Evolutionary conservation across 2,797 vertebrate genomes (phyloP), one percentile per base, ranked within the genome.

Genomic region (Luscinia megarhynchos): DNA sequence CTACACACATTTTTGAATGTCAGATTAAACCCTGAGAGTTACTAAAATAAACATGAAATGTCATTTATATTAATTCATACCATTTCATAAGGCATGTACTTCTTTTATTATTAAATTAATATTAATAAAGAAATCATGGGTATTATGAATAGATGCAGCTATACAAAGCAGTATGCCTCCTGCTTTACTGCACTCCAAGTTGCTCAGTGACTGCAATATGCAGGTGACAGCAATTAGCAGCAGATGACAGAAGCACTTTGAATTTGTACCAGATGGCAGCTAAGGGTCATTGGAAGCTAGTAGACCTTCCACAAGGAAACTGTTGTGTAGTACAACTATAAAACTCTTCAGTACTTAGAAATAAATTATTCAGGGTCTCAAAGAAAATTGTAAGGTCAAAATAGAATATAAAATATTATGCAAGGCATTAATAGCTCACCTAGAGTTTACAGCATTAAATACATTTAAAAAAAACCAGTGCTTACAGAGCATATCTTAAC

Each of bases 171-270:
- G 80, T 53, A 23, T 14, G 54, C 61, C 81, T 76, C 86, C 96
- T 76, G 95, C 97, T 96, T 74, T 94, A 94, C 95, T 97, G 97
- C 94, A 81, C 91, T 90, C 95, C 95, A 97, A 97, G 98, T 98
- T 98, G 98, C 97, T 98, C 98, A 96, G 96, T 95, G 93, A 79
- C 97, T 96, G 98, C 97, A 95, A 96, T 80, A 96, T 97, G 98
- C 99, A 99, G 98, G 98, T 99, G 99, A 99, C 98, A 98, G 98
- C 98, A 98, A 98, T 99, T 98, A 99, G 98, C 97, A 98, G 98
- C 98, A 98, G 98, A 98, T 98, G 98, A 99, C 98, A 98, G 98
- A 97, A 97, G 98, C 97, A 97, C 98, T 98, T 96, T 94, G 98
- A 98, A 97, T 97, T 95, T 96, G 97, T 97, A 98, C 98, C 99